Percentiles rank a stretch among this genome's conserved stretches.
These are phyloP conservation scores for Magallana angulata DNA, from an alignment of 1,140 invertebrate species.

Conservation along the genomic window DNA sequence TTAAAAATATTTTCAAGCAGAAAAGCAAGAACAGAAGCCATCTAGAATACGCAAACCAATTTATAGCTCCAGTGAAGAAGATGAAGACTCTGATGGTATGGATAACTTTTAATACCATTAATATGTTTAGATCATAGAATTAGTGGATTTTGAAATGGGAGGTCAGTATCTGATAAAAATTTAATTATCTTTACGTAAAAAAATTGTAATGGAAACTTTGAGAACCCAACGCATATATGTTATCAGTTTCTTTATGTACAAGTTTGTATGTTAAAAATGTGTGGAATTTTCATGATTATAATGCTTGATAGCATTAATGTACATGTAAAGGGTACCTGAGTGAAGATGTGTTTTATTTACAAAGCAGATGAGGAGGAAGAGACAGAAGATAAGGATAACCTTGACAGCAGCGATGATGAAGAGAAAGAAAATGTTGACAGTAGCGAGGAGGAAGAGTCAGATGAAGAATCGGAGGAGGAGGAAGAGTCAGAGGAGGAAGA, in stretches of 20 bases:
- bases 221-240: too few relatives aligned
- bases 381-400: constrained; percentile 52
- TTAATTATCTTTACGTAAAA: too few relatives aligned
- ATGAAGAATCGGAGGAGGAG: constrained; percentile 76
- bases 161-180: too few relatives aligned
- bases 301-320: too few relatives aligned
- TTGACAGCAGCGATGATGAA: constrained; percentile 63
- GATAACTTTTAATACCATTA: not conserved
- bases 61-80: constrained; percentile 61
- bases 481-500: constrained; percentile 43
- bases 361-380: constrained; percentile 5
- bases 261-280: too few relatives aligned
- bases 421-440: constrained; percentile 77
- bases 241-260: too few relatives aligned
- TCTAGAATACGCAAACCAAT: constrained; percentile 46
- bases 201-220: too few relatives aligned
- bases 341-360: too few relatives aligned
- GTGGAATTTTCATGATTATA: too few relatives aligned
- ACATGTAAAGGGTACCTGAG: too few relatives aligned
- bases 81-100: constrained; percentile 60
- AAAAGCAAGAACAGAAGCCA: constrained; percentile 5
- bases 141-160: too few relatives aligned
- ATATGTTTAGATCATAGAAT: too few relatives aligned
- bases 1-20: not conserved
- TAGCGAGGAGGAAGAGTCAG: constrained; percentile 65